phyloP scores from a whole-genome alignment of 1,140 invertebrate genomes.

The Cydia amplana region DNA sequence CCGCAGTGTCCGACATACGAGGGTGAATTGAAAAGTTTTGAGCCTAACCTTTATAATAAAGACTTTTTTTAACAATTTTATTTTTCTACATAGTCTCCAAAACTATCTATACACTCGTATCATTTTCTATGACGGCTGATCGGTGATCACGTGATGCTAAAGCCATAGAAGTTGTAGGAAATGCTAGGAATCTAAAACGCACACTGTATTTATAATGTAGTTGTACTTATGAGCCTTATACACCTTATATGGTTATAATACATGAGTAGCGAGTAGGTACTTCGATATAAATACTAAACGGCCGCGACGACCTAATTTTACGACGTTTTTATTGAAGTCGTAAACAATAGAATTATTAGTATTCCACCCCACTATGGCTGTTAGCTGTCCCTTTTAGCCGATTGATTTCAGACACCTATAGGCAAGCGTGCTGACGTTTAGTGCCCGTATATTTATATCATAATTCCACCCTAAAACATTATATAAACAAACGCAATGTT shows the following conservation, averaged over 20 bases:
- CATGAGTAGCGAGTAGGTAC: neutral
- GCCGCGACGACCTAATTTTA: constrained; percentile 43
- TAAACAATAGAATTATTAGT: constrained; percentile 41
- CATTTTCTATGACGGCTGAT: too few relatives aligned
- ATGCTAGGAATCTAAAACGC: too few relatives aligned
- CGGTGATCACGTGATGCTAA: too few relatives aligned
- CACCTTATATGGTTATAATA: constrained; percentile 3
- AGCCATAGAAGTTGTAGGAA: too few relatives aligned
- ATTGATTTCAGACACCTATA: constrained; percentile 29
- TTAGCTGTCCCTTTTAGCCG: constrained; percentile 16
- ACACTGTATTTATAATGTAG: too few relatives aligned
- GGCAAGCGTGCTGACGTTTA: neutral
- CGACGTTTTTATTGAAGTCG: constrained; percentile 45
- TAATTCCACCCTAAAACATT: neutral
- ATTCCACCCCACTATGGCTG: constrained; percentile 21
- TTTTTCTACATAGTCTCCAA: too few relatives aligned
- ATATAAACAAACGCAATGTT: neutral
- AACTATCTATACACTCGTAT: too few relatives aligned
- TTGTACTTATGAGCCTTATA: neutral
- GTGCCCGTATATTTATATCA: neutral
- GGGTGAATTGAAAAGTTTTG: too few relatives aligned
- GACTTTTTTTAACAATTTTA: too few relatives aligned
- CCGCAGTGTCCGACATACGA: too few relatives aligned
- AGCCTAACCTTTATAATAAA: too few relatives aligned
- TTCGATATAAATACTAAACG: constrained; percentile 35